Evolutionary conservation across 2,888 invertebrate genomes (phyloP).

Genomic region (Cistogaster globosa): DNA sequence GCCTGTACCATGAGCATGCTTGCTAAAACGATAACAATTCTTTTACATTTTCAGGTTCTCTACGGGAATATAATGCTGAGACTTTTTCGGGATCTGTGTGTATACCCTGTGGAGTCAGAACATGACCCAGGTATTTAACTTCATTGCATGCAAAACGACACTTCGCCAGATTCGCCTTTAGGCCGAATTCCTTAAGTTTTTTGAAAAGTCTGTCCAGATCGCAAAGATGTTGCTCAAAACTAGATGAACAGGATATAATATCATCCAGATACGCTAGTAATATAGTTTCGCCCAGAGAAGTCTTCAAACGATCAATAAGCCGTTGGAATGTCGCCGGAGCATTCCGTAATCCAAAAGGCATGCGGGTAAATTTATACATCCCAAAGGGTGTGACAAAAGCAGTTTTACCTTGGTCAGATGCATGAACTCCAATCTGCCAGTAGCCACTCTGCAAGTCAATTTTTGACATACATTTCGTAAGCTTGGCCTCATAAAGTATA

Average conservation of each 20-base stretch:
- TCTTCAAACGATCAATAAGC: background rate
- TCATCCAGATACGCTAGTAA: background rate
- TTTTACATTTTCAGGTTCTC: constrained; percentile 61
- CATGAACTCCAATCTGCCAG: constrained; percentile 47
- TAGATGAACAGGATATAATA: background rate
- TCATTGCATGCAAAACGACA: constrained; percentile 49
- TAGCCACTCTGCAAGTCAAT: constrained; percentile 11
- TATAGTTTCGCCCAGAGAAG: background rate
- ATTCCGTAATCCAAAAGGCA: background rate
- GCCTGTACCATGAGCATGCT: constrained; percentile 76
- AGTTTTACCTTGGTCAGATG: background rate
- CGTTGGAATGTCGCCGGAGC: background rate
- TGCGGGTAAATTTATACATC: background rate
- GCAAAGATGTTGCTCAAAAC: background rate
- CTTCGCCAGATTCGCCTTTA: constrained; percentile 35
- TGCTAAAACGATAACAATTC: constrained; percentile 73
- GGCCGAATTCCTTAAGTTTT: constrained; percentile 53
- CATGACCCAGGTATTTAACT: constrained; percentile 60
- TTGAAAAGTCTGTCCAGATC: constrained; percentile 29
- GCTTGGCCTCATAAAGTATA: constrained; percentile 1
- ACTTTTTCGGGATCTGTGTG: constrained; percentile 73
- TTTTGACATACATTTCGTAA: constrained; percentile 13
- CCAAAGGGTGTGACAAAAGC: background rate
- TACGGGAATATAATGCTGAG: constrained; percentile 20
- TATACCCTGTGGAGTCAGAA: background rate